Evolutionary conservation across 2,888 invertebrate species (phyloP).

Genomic region (Coecobrya sp.): DNA sequence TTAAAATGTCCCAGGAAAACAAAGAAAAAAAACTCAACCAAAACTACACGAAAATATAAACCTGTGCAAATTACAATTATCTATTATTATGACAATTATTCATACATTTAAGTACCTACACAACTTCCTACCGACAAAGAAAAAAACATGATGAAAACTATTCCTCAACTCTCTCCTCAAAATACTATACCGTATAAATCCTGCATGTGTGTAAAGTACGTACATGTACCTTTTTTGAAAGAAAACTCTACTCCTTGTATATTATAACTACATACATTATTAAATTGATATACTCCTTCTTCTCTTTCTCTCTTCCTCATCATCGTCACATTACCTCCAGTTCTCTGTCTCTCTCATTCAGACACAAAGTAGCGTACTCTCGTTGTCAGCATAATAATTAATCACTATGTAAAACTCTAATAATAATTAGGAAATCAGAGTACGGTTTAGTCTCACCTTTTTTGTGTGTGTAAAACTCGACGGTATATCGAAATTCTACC

Average conservation of each 20-base stretch:
- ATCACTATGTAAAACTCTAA: neutral
- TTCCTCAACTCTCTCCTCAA: slow-evolving; percentile 16
- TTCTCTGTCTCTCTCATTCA: slow-evolving; percentile 29
- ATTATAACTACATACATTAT: slow-evolving; percentile 20
- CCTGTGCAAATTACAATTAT: slow-evolving; percentile 48
- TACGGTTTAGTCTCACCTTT: neutral
- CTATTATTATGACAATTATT: neutral
- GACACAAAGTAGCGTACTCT: slow-evolving; percentile 9
- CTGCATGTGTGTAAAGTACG: too few species aligned
- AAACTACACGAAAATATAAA: slow-evolving; percentile 42
- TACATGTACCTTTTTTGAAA: slow-evolving; percentile 23
- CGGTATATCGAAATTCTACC: too few species aligned
- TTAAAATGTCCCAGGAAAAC: slow-evolving; percentile 10
- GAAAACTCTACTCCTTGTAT: slow-evolving; percentile 3
- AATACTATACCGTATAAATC: neutral
- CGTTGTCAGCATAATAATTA: neutral
- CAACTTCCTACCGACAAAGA: slow-evolving; percentile 22
- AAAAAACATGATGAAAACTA: neutral
- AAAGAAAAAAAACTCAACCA: slow-evolving; percentile 30
- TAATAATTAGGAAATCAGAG: neutral
- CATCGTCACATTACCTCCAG: neutral
- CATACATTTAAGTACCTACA: neutral
- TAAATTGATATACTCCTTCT: slow-evolving; percentile 34
- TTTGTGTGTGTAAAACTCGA: neutral
- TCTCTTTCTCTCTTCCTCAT: slow-evolving; percentile 17